Percentiles rank a stretch among this genome's conserved stretches.
Evolutionary conservation across 2,797 vertebrate species (phyloP).

Genomic region (Sebastes goodei): DNA sequence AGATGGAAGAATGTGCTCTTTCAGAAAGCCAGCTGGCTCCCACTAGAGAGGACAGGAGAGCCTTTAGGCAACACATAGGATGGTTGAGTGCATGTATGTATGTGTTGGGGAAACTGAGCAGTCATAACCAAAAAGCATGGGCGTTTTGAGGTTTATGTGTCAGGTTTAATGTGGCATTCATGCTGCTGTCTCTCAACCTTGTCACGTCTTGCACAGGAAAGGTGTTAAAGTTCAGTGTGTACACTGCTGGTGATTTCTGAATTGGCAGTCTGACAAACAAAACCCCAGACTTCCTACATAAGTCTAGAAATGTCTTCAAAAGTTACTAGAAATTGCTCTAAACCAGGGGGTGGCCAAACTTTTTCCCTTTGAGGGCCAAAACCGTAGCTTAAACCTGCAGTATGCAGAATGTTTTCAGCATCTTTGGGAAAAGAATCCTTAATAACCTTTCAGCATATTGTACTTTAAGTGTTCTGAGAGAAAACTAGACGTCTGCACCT

Average conservation of each 20-base stretch:
- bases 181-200: slow-evolving; percentile 1
- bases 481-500: too few relatives aligned
- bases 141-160: neutral
- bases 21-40: slow-evolving; percentile 61
- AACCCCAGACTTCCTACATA: neutral
- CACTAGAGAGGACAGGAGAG: slow-evolving; percentile 36
- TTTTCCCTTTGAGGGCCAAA: too few relatives aligned
- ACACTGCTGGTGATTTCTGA: neutral
- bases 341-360: neutral
- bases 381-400: too few relatives aligned
- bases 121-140: neutral
- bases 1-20: slow-evolving; percentile 72
- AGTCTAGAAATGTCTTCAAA: neutral
- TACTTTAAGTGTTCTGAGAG: too few relatives aligned
- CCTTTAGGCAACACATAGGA: slow-evolving; percentile 15
- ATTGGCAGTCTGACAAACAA: neutral
- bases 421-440: too few relatives aligned
- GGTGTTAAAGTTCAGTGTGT: neutral
- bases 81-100: neutral
- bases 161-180: neutral
- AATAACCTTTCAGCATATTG: too few relatives aligned
- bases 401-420: too few relatives aligned
- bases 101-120: slow-evolving; percentile 1
- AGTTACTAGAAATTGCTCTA: neutral
- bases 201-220: neutral